Percentiles rank a stretch among this genome's conserved stretches.
Evolutionary conservation across 2,797 vertebrate genomes (phyloP).

Genomic region (Melanotaenia boesemani): DNA sequence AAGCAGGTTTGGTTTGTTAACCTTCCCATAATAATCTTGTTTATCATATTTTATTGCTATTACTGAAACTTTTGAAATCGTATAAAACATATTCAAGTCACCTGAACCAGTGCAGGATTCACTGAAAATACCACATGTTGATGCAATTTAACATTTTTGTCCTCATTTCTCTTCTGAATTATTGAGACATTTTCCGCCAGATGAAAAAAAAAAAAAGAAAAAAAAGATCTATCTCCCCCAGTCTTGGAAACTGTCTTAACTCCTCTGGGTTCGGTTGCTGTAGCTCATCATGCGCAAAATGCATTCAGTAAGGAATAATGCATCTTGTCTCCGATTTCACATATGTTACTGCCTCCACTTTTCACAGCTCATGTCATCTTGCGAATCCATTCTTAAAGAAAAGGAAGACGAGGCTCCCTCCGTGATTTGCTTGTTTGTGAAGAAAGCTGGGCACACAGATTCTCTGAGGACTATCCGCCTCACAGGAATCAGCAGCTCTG

Average conservation of each 20-base stretch:
- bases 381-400: constrained; percentile 6
- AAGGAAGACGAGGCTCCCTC: constrained; percentile 13
- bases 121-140: background rate
- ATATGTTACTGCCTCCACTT: background rate
- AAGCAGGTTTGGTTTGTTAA: background rate
- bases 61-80: background rate
- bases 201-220: too few relatives aligned
- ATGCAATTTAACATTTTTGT: background rate
- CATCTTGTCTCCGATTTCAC: constrained; percentile 3
- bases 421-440: constrained; percentile 13
- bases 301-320: constrained; percentile 11
- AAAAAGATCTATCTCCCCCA: background rate
- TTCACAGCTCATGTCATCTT: constrained; percentile 17
- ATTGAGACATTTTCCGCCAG: background rate
- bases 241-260: constrained; percentile 1
- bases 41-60: background rate
- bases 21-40: background rate
- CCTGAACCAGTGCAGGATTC: background rate
- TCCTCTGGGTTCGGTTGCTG: constrained; percentile 24
- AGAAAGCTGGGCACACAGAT: background rate
- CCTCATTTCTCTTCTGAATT: background rate
- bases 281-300: constrained; percentile 25
- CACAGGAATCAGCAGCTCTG: constrained; percentile 7
- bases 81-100: background rate
- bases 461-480: background rate